Conservation (phyloP, 2,113 vertebrate genomes). For the Nematolebias whitei region DNA sequence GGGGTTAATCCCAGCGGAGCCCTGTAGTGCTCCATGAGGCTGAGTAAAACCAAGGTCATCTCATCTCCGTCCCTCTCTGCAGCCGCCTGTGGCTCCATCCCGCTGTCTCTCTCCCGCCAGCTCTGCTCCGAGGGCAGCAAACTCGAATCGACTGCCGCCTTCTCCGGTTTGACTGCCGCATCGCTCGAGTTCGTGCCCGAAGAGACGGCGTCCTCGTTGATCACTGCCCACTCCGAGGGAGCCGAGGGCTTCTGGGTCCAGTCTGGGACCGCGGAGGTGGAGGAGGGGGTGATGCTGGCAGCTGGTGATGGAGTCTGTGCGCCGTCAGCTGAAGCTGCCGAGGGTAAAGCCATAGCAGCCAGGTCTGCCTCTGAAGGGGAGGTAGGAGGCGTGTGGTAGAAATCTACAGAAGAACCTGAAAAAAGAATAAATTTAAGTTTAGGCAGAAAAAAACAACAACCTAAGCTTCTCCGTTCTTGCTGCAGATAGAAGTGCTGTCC, state of each 20-base stretch:
- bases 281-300: constrained; percentile 31
- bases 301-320: constrained; percentile 47
- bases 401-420: constrained; percentile 74
- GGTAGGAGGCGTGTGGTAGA: constrained; percentile 76
- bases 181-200: constrained; percentile 19
- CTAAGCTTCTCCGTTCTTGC: constrained; percentile 13
- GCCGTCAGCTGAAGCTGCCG: constrained; percentile 39
- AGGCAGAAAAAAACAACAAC: neutral
- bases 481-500: constrained; percentile 41
- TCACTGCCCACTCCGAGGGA: constrained; percentile 68
- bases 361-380: constrained; percentile 70
- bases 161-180: constrained; percentile 17
- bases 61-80: constrained; percentile 58
- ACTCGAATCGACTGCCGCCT: constrained; percentile 2
- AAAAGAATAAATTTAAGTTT: constrained; percentile 7
- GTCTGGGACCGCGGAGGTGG: constrained; percentile 29
- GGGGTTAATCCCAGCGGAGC: constrained; percentile 53
- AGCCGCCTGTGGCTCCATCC: constrained; percentile 49
- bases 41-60: constrained; percentile 62
- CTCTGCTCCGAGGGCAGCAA: constrained; percentile 45
- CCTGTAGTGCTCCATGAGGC: constrained; percentile 72
- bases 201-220: constrained; percentile 41
- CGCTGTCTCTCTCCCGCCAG: constrained; percentile 66
- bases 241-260: constrained; percentile 51
- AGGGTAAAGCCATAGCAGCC: constrained; percentile 61